Percentiles rank a stretch among this genome's conserved stretches.
Evolutionary conservation across 2,888 invertebrate species (phyloP).

Genomic region (Stenichneumon culpator): DNA sequence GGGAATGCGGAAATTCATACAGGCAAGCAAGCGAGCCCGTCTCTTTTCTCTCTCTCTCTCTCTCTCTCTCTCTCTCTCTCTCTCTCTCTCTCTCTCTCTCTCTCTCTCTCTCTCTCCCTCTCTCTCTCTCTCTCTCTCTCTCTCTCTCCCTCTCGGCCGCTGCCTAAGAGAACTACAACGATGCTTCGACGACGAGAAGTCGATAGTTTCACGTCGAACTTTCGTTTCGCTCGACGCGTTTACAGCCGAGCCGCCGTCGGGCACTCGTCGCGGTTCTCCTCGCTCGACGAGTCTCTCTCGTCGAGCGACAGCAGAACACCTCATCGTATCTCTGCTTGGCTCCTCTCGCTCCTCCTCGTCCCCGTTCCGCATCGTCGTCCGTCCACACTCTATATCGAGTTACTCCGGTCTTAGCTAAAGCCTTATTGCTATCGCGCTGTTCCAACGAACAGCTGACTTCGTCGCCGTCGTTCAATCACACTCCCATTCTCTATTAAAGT

Average conservation of each 20-base stretch:
- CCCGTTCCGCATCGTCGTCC: neutral
- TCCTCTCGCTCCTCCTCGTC: neutral
- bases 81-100: neutral
- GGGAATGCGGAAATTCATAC: slow-evolving; percentile 58
- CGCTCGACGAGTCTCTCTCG: slow-evolving; percentile 51
- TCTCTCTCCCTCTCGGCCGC: slow-evolving; percentile 18
- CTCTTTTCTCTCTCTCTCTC: neutral
- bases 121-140: neutral
- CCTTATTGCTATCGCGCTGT: neutral
- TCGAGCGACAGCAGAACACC: slow-evolving; percentile 4
- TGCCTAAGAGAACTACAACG: slow-evolving; percentile 28
- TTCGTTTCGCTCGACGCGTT: slow-evolving; percentile 65
- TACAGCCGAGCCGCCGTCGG: slow-evolving; percentile 22
- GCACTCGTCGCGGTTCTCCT: slow-evolving; percentile 58
- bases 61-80: neutral
- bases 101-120: too few species aligned
- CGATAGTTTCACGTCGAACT: slow-evolving; percentile 59
- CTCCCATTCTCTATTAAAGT: neutral
- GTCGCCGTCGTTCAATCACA: neutral
- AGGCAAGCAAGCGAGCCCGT: slow-evolving; percentile 24
- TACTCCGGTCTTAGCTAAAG: neutral
- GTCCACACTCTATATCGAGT: slow-evolving; percentile 1
- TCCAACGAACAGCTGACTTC: neutral
- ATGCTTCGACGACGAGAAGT: slow-evolving; percentile 54
- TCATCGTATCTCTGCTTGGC: slow-evolving; percentile 6